Conservation (phyloP, 1,140 invertebrate genomes). For the Listronotus oregonensis region DNA sequence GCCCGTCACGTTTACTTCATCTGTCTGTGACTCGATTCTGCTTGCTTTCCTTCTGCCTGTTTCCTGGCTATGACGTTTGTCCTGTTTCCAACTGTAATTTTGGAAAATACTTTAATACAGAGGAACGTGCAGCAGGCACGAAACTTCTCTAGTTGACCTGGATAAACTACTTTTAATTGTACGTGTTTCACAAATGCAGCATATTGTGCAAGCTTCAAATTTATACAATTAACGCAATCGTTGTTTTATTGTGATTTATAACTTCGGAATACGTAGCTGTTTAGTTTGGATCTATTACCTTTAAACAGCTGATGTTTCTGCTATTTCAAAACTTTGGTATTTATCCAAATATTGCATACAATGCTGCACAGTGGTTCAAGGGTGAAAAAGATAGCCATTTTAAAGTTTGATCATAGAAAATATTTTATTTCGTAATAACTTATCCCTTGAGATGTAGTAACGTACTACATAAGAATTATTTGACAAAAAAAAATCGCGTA, state of each 20-base stretch:
- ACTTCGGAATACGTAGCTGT: slow-evolving; percentile 26
- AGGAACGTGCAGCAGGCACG: slow-evolving; percentile 28
- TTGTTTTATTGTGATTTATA: slow-evolving; percentile 37
- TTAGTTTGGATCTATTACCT: slow-evolving; percentile 26
- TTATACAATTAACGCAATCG: slow-evolving; percentile 36
- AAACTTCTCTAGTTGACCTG: slow-evolving; percentile 35
- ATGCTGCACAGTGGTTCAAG: no score
- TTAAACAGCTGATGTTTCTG: slow-evolving; percentile 28
- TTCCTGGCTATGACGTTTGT: slow-evolving; percentile 32
- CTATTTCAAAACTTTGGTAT: no score
- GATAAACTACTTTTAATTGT: slow-evolving; percentile 39
- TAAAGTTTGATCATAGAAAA: no score
- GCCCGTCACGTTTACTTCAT: slow-evolving; percentile 39
- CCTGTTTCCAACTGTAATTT: slow-evolving; percentile 37
- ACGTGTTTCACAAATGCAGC: slow-evolving; percentile 31
- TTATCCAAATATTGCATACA: no score
- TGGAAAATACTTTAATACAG: slow-evolving; percentile 40
- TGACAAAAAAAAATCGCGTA: no score
- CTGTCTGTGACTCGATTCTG: slow-evolving; percentile 40
- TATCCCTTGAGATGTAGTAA: no score
- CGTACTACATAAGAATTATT: no score
- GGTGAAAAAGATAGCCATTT: no score
- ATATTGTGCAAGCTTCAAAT: slow-evolving; percentile 38
- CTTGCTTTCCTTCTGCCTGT: slow-evolving; percentile 33
- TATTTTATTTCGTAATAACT: no score